A percentile compares a stretch with the other conserved stretches of the same genome.
Evolutionary conservation across 2,888 invertebrate species (phyloP).

Genomic region (Disparrhopalites patrizii): DNA sequence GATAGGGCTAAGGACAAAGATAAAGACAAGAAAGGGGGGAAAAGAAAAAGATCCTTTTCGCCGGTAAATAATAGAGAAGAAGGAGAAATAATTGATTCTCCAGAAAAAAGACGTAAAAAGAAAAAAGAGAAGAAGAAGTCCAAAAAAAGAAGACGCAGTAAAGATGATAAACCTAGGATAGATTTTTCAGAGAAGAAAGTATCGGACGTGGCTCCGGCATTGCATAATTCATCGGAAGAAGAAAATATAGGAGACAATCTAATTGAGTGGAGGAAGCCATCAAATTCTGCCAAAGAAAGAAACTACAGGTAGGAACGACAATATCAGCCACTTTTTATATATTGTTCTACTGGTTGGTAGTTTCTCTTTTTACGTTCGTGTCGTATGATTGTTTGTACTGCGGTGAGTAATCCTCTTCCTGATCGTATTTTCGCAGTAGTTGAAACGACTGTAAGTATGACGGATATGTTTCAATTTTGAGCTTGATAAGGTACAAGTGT

Average conservation of each 20-base stretch:
- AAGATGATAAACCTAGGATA: slow-evolving; percentile 34
- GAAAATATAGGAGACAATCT: slow-evolving; percentile 27
- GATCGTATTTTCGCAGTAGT: too few relatives aligned
- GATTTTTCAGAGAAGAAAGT: slow-evolving; percentile 28
- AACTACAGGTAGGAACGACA: slow-evolving; percentile 58
- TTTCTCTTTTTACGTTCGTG: too few relatives aligned
- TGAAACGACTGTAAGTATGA: too few relatives aligned
- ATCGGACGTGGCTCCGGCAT: slow-evolving; percentile 8
- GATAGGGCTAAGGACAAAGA: slow-evolving; percentile 7
- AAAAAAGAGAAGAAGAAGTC: slow-evolving; percentile 49
- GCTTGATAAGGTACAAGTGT: too few relatives aligned
- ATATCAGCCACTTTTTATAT: too few relatives aligned
- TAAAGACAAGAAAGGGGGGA: slow-evolving; percentile 5
- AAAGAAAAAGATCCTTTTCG: slow-evolving; percentile 27
- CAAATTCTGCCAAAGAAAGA: slow-evolving; percentile 70
- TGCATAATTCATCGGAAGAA: slow-evolving; percentile 28
- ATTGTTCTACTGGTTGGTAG: too few relatives aligned
- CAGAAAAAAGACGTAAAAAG: slow-evolving; percentile 46
- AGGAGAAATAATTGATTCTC: slow-evolving; percentile 59
- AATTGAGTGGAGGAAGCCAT: slow-evolving; percentile 71
- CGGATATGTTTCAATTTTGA: too few relatives aligned
- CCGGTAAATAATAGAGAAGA: slow-evolving; percentile 54
- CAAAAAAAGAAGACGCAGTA: slow-evolving; percentile 57
- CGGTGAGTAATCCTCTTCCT: too few relatives aligned
- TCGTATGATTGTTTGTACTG: too few relatives aligned